Conservation (phyloP, 2,113 vertebrate species). For the Nyctereutes procyonoides region DNA sequence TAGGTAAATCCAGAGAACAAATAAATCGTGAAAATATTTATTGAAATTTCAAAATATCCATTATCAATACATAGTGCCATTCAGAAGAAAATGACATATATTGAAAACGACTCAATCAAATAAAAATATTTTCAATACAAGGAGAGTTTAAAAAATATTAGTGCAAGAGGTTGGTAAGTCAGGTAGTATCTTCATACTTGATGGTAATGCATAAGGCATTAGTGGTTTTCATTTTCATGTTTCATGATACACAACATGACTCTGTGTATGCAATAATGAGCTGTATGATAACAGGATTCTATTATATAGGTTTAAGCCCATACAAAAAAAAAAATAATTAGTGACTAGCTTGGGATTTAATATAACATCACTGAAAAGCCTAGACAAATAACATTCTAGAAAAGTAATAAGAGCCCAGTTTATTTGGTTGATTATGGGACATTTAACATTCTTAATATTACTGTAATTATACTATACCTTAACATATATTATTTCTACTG, state of each 20-base stretch:
- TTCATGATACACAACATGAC: not conserved
- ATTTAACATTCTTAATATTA: conserved; percentile 52
- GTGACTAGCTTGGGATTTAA: conserved; percentile 52
- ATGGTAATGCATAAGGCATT: not conserved
- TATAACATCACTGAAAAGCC: not conserved
- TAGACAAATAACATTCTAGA: not conserved
- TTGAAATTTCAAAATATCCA: conserved; percentile 71
- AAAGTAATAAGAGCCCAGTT: conserved; percentile 23
- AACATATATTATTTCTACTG: conserved; percentile 29
- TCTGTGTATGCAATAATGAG: conserved; percentile 24
- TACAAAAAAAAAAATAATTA: conserved; percentile 61
- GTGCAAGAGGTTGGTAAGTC: not conserved
- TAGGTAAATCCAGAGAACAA: conserved; percentile 74
- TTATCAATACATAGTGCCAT: not conserved
- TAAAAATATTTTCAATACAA: conserved; percentile 34
- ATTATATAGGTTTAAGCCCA: not conserved
- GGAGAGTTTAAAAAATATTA: not conserved
- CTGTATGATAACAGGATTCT: not conserved
- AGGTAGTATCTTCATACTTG: not conserved
- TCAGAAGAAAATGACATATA: not conserved
- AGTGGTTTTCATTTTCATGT: not conserved
- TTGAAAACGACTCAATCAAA: conserved; percentile 34
- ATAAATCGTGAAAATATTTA: conserved; percentile 73
- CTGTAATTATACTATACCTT: conserved; percentile 17
- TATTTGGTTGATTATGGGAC: conserved; percentile 51